phyloP scores from a whole-genome alignment of 1,140 invertebrate species.

The Mactra quadrangularis region DNA sequence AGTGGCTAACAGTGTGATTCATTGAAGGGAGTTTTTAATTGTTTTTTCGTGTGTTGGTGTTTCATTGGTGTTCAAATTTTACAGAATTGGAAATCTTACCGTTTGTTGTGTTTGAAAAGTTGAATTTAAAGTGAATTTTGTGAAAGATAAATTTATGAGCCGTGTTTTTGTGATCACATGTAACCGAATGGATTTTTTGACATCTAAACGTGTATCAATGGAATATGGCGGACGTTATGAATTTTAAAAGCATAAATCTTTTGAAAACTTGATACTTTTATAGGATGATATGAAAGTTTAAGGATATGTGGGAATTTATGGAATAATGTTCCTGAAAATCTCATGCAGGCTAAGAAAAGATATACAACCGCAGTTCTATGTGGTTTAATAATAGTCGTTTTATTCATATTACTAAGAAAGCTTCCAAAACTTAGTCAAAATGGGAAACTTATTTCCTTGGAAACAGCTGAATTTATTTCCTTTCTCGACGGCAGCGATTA shows the following conservation, averaged over 20 bases:
- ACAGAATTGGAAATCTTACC: not conserved
- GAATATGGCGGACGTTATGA: slow-evolving; percentile 23
- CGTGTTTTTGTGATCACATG: slow-evolving; percentile 16
- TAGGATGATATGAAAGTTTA: slow-evolving; percentile 15
- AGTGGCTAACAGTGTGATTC: slow-evolving; percentile 29
- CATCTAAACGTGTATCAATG: slow-evolving; percentile 20
- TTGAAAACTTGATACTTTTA: slow-evolving; percentile 40
- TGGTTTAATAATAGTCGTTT: slow-evolving; percentile 88
- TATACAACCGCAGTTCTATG: slow-evolving; percentile 84
- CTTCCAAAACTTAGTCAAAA: slow-evolving; percentile 88
- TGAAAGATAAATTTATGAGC: too few species aligned
- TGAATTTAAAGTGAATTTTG: too few species aligned
- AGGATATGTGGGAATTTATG: slow-evolving; percentile 40
- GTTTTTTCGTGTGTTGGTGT: slow-evolving; percentile 21
- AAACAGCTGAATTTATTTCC: slow-evolving; percentile 69
- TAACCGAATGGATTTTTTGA: slow-evolving; percentile 15
- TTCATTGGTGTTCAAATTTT: not conserved
- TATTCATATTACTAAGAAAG: slow-evolving; percentile 91
- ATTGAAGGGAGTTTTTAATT: slow-evolving; percentile 16
- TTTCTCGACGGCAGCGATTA: slow-evolving; percentile 77
- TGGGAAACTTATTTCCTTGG: slow-evolving; percentile 59
- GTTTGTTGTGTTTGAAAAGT: not conserved
- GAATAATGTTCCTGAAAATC: slow-evolving; percentile 64
- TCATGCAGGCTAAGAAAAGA: slow-evolving; percentile 93
- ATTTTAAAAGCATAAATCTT: not conserved